Evolutionary conservation across 30 jellyfish, hydroid and myxozoan species (phyloP), one percentile per base, ranked within the genome.

Genomic region (Cassiopea andromeda): DNA sequence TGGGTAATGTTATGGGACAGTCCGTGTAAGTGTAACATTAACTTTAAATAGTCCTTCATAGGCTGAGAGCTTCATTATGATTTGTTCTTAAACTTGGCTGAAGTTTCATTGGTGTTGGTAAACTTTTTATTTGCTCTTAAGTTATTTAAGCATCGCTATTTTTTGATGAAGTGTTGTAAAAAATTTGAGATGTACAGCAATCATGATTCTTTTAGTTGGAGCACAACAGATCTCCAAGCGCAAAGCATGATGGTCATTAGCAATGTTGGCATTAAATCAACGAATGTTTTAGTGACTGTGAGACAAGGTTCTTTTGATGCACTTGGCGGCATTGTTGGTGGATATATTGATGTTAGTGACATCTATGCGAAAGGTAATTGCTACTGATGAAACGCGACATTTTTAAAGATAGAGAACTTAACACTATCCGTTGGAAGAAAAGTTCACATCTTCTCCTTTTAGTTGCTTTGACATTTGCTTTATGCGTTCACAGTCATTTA

Each of bases 1-100:
- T 92, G 97, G 99, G 99, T 57, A 95, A 95, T 88, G 98, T 91
- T 60, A 95, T 95, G 99, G 99, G 99, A 18, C 99, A 95, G 85
- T 97, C 96, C 17, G 83, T 91, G 99, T 95, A 82, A 95, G 98
- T 87, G n/a, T 7, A 48, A 80, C 13, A 10, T 17, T 1, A 61
- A 61, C 43, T 2, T 2, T 12, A 46, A 50, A 5, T n/a, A 2
- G 60, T 2, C 89, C 15, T 14, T 80, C 58, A 9, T 43, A 2
- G 5, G 8, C 64, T 50, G 64, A n/a, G n/a, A n/a, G n/a, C n/a
- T n/a, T n/a, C 64, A 50, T 5, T 50, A 50, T 50, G 64, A 50
- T 9, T 50, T 50, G 64, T n/a, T n/a, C n/a, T n/a, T n/a, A 50
- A 50, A 50, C 5, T 50, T 50, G 5, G 64, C 64, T 50, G 64